These are phyloP conservation scores for Leptinotarsa defecta DNA, from an alignment of 1,140 invertebrate genomes.

Conservation along the genomic window DNA sequence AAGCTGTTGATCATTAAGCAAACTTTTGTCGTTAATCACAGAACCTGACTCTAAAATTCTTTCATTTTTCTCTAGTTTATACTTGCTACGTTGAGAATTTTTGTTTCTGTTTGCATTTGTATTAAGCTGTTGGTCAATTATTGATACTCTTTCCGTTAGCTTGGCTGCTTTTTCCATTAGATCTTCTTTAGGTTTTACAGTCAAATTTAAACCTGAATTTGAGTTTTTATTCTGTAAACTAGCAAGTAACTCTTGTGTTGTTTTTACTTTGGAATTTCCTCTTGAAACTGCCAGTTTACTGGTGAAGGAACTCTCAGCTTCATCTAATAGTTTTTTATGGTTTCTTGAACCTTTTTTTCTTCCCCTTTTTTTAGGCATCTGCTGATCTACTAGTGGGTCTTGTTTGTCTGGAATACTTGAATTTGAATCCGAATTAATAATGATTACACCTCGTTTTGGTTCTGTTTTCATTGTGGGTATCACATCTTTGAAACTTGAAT, in stretches of 20 bases:
- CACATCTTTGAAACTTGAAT: constrained; percentile 54
- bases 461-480: constrained; percentile 37
- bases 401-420: constrained; percentile 50
- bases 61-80: constrained; percentile 35
- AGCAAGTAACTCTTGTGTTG: constrained; percentile 80
- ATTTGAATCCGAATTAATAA: constrained; percentile 56
- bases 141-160: constrained; percentile 53
- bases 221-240: constrained; percentile 71
- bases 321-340: constrained; percentile 58
- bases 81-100: constrained; percentile 47
- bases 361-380: constrained; percentile 65
- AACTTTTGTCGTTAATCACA: constrained; percentile 48
- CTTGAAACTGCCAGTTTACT: constrained; percentile 68
- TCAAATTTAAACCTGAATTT: constrained; percentile 22
- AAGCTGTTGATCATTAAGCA: constrained; percentile 25
- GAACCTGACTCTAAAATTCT: constrained; percentile 49
- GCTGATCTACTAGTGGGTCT: constrained; percentile 47
- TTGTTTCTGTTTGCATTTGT: constrained; percentile 51
- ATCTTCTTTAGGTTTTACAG: constrained; percentile 48
- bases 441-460: constrained; percentile 42
- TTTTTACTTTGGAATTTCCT: constrained; percentile 77
- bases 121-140: constrained; percentile 55
- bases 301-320: constrained; percentile 63
- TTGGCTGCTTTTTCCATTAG: constrained; percentile 54
- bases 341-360: constrained; percentile 73